Evolutionary conservation across 2,797 vertebrate species (phyloP).

Genomic region (Myotis pilosus): DNA sequence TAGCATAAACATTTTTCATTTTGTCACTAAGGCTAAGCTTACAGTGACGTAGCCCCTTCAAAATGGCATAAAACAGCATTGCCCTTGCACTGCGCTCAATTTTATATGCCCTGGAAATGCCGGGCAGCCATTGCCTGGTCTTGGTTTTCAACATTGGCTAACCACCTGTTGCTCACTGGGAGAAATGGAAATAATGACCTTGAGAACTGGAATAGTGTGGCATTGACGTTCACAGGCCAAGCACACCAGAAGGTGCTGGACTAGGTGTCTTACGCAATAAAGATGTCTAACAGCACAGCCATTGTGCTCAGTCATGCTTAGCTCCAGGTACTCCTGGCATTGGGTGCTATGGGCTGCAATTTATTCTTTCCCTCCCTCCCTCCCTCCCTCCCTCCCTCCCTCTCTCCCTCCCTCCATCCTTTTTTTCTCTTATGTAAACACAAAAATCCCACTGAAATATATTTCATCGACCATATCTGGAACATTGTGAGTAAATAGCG

Average conservation of each 20-base stretch:
- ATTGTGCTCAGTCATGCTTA: fast-evolving
- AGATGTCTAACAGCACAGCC: background rate
- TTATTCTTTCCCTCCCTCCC: fast-evolving
- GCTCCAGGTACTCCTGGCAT: background rate
- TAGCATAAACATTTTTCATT: background rate
- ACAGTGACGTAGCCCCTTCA: background rate
- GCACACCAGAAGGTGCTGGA: background rate
- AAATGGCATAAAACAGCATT: background rate
- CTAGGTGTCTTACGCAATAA: background rate
- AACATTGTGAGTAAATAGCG: background rate
- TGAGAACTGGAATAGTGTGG: background rate
- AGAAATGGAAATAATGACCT: background rate
- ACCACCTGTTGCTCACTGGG: background rate
- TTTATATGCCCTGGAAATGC: background rate
- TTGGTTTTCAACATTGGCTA: background rate
- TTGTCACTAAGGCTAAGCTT: slow-evolving; percentile 11
- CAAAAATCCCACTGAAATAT: background rate
- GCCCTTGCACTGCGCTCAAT: background rate
- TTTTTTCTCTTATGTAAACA: background rate
- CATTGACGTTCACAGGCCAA: background rate
- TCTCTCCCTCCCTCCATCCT: fast-evolving
- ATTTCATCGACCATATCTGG: background rate
- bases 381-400: too few relatives aligned
- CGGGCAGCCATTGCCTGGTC: background rate
- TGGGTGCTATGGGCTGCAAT: fast-evolving